phyloP scores from a whole-genome alignment of 2,797 vertebrate species.

The Lerista edwardsae region DNA sequence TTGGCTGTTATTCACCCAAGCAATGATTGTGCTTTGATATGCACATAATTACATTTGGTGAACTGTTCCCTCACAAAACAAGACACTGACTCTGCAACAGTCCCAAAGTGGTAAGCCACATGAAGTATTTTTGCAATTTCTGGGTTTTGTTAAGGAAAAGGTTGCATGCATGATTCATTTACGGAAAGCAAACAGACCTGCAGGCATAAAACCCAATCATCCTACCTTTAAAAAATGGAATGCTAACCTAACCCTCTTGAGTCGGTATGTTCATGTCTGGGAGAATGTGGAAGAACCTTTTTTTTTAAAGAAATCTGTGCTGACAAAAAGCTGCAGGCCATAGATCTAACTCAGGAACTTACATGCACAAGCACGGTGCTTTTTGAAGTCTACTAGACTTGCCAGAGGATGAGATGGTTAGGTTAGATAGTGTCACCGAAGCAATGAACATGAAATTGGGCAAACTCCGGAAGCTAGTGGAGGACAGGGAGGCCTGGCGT shows the following conservation, averaged over 20 bases:
- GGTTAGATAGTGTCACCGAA: no score
- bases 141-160: neutral
- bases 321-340: neutral
- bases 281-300: neutral
- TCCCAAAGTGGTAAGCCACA: no score
- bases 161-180: neutral
- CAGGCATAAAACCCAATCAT: neutral
- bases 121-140: neutral
- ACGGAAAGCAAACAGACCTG: neutral
- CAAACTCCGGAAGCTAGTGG: no score
- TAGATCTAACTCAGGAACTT: neutral
- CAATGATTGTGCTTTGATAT: neutral
- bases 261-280: no score
- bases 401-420: no score
- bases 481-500: no score
- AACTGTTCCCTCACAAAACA: neutral
- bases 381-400: neutral
- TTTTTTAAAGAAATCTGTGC: slow-evolving; percentile 1
- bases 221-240: neutral
- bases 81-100: neutral
- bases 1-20: neutral
- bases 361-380: neutral
- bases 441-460: no score
- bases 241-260: neutral
- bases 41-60: neutral